phyloP scores from a whole-genome alignment of 1,140 invertebrate genomes.

The Drosophila orena region DNA sequence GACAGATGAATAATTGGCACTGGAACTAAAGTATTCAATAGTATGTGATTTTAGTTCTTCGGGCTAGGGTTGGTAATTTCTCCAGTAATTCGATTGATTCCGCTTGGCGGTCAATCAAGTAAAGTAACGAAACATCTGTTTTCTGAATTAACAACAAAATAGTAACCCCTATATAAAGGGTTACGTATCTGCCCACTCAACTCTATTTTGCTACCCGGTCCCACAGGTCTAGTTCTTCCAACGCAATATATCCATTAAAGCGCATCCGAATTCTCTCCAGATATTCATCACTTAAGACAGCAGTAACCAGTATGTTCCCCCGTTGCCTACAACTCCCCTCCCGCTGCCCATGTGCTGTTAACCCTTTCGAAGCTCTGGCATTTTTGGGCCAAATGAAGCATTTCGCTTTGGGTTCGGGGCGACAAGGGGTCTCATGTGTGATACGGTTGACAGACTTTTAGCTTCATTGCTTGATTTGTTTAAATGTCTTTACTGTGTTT shows the following conservation, averaged over 20 bases:
- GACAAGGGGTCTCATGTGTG: slow-evolving; percentile 53
- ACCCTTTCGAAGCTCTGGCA: slow-evolving; percentile 44
- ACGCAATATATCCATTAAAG: slow-evolving; percentile 51
- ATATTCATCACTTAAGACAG: slow-evolving; percentile 77
- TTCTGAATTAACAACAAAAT: slow-evolving; percentile 35
- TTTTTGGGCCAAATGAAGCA: slow-evolving; percentile 76
- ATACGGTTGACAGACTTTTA: slow-evolving; percentile 79
- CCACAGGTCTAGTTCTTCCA: slow-evolving; percentile 38
- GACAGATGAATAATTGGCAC: background rate
- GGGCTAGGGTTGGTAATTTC: background rate
- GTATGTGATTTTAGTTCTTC: background rate
- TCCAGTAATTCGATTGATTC: slow-evolving; percentile 38
- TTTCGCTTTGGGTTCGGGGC: slow-evolving; percentile 38
- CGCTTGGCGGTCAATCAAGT: slow-evolving; percentile 44
- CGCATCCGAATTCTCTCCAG: slow-evolving; percentile 50
- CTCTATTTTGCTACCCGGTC: slow-evolving; percentile 2
- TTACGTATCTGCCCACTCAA: slow-evolving; percentile 18
- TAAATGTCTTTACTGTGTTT: slow-evolving; percentile 82
- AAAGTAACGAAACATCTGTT: slow-evolving; percentile 47
- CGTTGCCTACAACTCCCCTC: background rate
- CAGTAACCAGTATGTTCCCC: slow-evolving; percentile 29
- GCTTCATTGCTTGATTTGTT: slow-evolving; percentile 82
- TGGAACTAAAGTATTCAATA: background rate
- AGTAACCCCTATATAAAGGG: slow-evolving; percentile 1
- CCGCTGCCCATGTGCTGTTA: slow-evolving; percentile 5